Evolutionary conservation across 1,140 invertebrate genomes (phyloP), one percentile per base, ranked within the genome.

Genomic region (Lepidotrigona ventralis): DNA sequence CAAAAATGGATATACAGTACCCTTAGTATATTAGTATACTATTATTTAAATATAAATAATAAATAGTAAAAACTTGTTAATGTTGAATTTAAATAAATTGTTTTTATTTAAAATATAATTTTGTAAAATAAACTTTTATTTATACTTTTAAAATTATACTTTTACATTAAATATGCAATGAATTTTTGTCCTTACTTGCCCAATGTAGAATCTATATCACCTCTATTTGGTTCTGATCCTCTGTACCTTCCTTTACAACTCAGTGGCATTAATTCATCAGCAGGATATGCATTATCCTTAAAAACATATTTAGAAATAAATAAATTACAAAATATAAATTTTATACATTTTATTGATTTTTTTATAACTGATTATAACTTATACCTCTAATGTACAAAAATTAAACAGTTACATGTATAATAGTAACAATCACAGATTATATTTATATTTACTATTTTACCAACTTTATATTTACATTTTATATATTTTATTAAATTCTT

Each of bases 221-320:
- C 99, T 83, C 99, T 95, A 79, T 97, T 97, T 23, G 97, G 96
- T 79, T 98, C 97, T 39, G 97, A 95, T 12, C 97, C 97, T 88
- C 98, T 94, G 93, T 97, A 99, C 76, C 99, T 95, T 63, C 98
- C 99, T 92, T 97, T 97, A 93, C 99, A 99, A 92, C 97, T 98
- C 46, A 99, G 95, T 4, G 99, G 99, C 98, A 99, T 99, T 69
- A 99, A 94, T 94, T 99, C 99, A 95, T 99, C 99, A 51, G 98
- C 98, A 81, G 99, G 99, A 95, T 98, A 99, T 26, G 99, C 99
- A 96, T 99, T 98, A 86, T 97, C 96, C 95, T 95, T 86, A 14
- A 92, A 91, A 83, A 90, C 6, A 84, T 4, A 54, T 77, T 77
- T 58, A 53, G 17, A 60, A 60, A 60, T 60, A n/a, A 12, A 60